Conservation (phyloP, 2,113 vertebrate species). For the Tichodroma muraria region DNA sequence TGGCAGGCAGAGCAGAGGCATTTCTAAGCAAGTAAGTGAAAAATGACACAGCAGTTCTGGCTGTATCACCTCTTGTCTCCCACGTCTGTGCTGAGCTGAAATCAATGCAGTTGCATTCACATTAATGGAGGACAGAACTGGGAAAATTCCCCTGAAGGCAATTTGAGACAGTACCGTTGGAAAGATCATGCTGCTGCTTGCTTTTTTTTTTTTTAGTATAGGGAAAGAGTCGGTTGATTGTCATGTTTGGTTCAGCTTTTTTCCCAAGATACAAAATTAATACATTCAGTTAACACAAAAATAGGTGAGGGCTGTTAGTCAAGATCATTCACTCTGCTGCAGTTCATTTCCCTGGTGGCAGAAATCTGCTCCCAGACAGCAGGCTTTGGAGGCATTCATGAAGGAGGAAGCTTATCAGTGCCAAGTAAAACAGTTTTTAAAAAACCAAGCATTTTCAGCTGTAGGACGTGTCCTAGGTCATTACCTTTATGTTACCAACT, state of each 20-base stretch:
- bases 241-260: background rate
- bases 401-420: background rate
- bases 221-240: background rate
- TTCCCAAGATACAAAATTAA: background rate
- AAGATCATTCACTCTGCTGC: background rate
- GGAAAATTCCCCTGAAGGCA: background rate
- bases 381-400: background rate
- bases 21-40: background rate
- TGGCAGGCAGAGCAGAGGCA: background rate
- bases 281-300: background rate
- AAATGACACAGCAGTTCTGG: conserved; percentile 36
- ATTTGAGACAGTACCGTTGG: background rate
- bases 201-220: background rate
- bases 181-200: background rate
- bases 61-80: background rate
- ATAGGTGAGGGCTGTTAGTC: background rate
- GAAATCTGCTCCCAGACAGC: background rate
- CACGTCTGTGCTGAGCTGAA: background rate
- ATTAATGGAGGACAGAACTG: background rate
- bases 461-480: background rate
- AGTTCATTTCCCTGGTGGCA: background rate
- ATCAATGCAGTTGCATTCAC: background rate
- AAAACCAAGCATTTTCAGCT: background rate
- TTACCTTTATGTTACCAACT: background rate
- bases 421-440: background rate